Evolutionary conservation across 2,797 vertebrate species (phyloP), one percentile per base, ranked within the genome.

Genomic region (Ptychadena robeensis): DNA sequence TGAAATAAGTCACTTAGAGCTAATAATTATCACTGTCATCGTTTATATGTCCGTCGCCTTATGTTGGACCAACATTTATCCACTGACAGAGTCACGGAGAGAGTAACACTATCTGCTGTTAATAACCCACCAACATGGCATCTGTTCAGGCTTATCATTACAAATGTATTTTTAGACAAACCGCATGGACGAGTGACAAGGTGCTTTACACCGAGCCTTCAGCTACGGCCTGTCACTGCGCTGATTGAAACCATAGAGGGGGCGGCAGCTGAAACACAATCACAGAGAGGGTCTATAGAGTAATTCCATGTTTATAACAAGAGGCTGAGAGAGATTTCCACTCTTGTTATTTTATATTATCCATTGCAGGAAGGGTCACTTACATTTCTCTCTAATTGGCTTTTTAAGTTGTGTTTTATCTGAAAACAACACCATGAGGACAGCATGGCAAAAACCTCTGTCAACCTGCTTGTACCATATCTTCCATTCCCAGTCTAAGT

Each of bases 21-120:
- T 44, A 30, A 34, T 72, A 64, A 77, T 82, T 77, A 66, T 78
- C 38, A 30, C 67, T 72, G 59, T 70, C 48, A 70, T 53, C 61
- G 37, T 82, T 14, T 68, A 15, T 75, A 73, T 38, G 77, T 28
- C 73, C 38, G 77, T 48, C 61, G 63, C 15, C 28, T 84, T 18
- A 75, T 75, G 80, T 38, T 75, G 71, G 44, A 32, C 44, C 48
- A 75, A 66, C 32, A 57, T 59, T 63, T 66, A 85, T 80, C 65
- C 53, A 35, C 53, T 70, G 35, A 27, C 67, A 25, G 75, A 67
- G 69, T 63, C 30, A 38, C 35, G 63, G 35, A 48, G 40, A 35
- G 12, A 10, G 82, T 69, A 85, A 85, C 65, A 61, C 61, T 85
- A 85, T 80, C 77, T 73, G n/a, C 64, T 74, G 82, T 63, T 75